Evolutionary conservation across 2,113 vertebrate genomes (phyloP).

Genomic region (Tretioscincus oriximinensis): DNA sequence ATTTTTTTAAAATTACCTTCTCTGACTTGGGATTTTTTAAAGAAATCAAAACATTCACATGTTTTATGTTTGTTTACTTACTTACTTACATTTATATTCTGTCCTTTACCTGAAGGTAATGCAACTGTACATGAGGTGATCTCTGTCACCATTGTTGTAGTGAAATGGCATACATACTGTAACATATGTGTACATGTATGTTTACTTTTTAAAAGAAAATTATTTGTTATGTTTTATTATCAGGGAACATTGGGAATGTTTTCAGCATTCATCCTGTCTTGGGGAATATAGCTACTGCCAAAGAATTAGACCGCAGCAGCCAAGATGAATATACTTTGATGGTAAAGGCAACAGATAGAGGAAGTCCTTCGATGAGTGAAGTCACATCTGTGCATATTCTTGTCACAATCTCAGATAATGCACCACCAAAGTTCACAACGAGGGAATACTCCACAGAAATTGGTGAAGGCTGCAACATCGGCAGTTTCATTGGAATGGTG

Average conservation of each 20-base stretch:
- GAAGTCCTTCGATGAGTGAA: conserved; percentile 81
- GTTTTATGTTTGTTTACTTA: too few relatives aligned
- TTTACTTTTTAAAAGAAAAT: conserved; percentile 8
- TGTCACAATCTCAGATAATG: conserved; percentile 92
- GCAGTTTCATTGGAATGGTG: conserved; percentile 87
- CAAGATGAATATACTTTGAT: conserved; percentile 86
- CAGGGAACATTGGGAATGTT: conserved; percentile 93
- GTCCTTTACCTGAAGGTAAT: too few relatives aligned
- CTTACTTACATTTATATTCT: too few relatives aligned
- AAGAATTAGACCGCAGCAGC: conserved; percentile 87
- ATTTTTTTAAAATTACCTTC: too few relatives aligned
- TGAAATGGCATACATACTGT: too few relatives aligned
- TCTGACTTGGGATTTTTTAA: too few relatives aligned
- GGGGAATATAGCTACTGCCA: conserved; percentile 86
- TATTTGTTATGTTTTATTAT: conserved; percentile 7
- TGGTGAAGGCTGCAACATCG: conserved; percentile 79
- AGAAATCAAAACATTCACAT: too few relatives aligned
- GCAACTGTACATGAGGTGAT: too few relatives aligned
- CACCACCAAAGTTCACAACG: conserved; percentile 85
- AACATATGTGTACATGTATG: not conserved
- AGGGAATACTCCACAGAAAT: conserved; percentile 89
- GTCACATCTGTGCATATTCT: conserved; percentile 80
- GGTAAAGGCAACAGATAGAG: conserved; percentile 89
- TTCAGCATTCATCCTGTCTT: conserved; percentile 89
- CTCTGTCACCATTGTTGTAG: too few relatives aligned